Evolutionary conservation across 2,113 vertebrate species (phyloP), one percentile per base, ranked within the genome.

Genomic region (Syrmaticus mikado): DNA sequence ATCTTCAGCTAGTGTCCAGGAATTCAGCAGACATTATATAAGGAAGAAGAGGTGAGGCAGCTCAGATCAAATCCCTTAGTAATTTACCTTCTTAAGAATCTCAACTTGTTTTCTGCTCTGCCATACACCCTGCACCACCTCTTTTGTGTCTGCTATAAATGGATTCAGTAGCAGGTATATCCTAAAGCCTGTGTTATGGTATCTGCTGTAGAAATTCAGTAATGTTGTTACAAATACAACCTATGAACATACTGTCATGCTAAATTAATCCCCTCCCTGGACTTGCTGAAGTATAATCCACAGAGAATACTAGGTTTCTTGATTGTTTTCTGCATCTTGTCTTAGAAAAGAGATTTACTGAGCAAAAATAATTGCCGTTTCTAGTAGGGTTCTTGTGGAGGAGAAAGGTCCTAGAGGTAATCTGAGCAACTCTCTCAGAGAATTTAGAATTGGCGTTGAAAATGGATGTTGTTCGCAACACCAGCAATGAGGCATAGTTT

Each of bases 201-300:
- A 50, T 79, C 43, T 94, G 43, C 58, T 88, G 22, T 17, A 61
- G 55, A 36, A 80, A 57, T 79, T 85, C 17, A 43, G 36, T 68
- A 36, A 34, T 41, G 30, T 14, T 41, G 30, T 14, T 67, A 7
- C 14, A 38, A n/a, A 38, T 16, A 38, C 6, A 1, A 41, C 11
- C 30, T n/a, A n/a, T 32, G 55, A 57, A 32, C 28, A 32, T 57
- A 10, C 30, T 32, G 30, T 38, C 3, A 0, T 50, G 17, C 17
- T 57, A 52, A 72, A 73, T 55, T 30, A 5, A 89, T 46, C 28
- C 74, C 16, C 43, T 87, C 13, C 18, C 36, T 76, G 18, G 38
- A 20, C 66, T 85, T 75, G 46, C n/a, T 68, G 57, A 71, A 76
- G 17, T 14, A 30, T 85, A 22, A 16, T 34, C 30, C 11, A 6